Percentiles rank a stretch among this genome's conserved stretches.
These are phyloP conservation scores for Drosophila kuntzei DNA, from an alignment of 2,888 invertebrate genomes.

Conservation along the genomic window DNA sequence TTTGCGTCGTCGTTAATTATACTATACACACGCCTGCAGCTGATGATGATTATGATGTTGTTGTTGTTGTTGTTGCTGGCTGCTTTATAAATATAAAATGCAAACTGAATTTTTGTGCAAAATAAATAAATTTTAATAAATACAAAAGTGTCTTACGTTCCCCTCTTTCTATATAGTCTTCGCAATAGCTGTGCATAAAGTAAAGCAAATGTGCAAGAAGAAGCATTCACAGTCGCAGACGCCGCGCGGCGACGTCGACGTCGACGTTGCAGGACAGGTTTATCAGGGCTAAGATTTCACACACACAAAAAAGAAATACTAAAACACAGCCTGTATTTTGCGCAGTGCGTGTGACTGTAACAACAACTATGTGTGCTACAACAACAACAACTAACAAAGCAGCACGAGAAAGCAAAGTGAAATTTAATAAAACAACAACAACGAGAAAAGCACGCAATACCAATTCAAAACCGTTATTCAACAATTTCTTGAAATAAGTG, in stretches of 20 bases:
- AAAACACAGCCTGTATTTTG: slow-evolving; percentile 35
- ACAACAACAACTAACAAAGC: slow-evolving; percentile 39
- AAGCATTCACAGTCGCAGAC: slow-evolving; percentile 19
- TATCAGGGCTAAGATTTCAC: slow-evolving; percentile 59
- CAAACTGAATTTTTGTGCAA: slow-evolving; percentile 36
- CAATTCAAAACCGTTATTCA: slow-evolving; percentile 74
- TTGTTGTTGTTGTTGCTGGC: slow-evolving; percentile 35
- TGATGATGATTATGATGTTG: slow-evolving; percentile 27
- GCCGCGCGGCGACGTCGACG: slow-evolving; percentile 26
- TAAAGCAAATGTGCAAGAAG: slow-evolving; percentile 45
- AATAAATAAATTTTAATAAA: slow-evolving; percentile 34
- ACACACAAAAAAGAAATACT: slow-evolving; percentile 28
- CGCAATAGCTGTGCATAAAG: slow-evolving; percentile 29
- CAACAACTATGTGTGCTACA: slow-evolving; percentile 57
- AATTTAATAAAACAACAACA: slow-evolving; percentile 69
- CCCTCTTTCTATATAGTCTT: slow-evolving; percentile 1
- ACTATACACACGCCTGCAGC: slow-evolving; percentile 35
- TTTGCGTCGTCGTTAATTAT: slow-evolving; percentile 59
- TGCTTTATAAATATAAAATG: slow-evolving; percentile 35
- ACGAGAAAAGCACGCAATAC: slow-evolving; percentile 55
- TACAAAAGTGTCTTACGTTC: slow-evolving; percentile 15
- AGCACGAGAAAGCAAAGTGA: slow-evolving; percentile 76
- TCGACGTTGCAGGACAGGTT: slow-evolving; percentile 67
- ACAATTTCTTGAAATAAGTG: slow-evolving; percentile 76
- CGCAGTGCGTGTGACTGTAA: slow-evolving; percentile 42